phyloP scores from a whole-genome alignment of 2,113 vertebrate species.

The Calidris pugnax region DNA sequence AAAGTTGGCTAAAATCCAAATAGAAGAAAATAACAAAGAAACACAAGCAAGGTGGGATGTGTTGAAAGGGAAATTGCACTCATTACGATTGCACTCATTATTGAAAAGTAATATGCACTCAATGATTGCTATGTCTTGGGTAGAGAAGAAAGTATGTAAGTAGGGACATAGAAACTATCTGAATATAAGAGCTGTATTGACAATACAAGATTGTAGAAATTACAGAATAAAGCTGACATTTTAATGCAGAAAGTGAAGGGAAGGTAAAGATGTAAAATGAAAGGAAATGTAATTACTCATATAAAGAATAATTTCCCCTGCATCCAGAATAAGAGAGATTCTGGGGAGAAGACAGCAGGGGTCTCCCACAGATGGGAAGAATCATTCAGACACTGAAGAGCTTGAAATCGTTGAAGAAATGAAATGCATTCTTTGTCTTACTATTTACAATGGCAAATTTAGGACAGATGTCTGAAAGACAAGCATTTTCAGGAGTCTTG shows the following conservation, averaged over 20 bases:
- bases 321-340: not conserved
- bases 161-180: not conserved
- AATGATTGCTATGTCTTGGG: not conserved
- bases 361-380: not conserved
- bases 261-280: not conserved
- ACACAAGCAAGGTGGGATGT: not conserved
- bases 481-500: not conserved
- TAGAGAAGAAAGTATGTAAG: not conserved
- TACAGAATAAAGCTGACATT: not conserved
- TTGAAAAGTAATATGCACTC: not conserved
- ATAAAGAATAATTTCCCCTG: not conserved
- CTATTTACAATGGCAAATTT: not conserved
- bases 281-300: not conserved
- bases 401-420: not conserved
- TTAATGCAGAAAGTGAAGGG: not conserved
- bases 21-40: not conserved
- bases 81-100: not conserved
- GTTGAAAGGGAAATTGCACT: not conserved
- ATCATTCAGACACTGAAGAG: not conserved
- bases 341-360: not conserved
- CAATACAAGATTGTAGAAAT: not conserved
- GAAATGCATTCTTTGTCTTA: not conserved
- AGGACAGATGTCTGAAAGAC: not conserved
- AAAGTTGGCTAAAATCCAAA: not conserved
- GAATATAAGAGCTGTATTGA: not conserved